Evolutionary conservation across 2,113 vertebrate genomes (phyloP).

Genomic region (Microtus ochrogaster): DNA sequence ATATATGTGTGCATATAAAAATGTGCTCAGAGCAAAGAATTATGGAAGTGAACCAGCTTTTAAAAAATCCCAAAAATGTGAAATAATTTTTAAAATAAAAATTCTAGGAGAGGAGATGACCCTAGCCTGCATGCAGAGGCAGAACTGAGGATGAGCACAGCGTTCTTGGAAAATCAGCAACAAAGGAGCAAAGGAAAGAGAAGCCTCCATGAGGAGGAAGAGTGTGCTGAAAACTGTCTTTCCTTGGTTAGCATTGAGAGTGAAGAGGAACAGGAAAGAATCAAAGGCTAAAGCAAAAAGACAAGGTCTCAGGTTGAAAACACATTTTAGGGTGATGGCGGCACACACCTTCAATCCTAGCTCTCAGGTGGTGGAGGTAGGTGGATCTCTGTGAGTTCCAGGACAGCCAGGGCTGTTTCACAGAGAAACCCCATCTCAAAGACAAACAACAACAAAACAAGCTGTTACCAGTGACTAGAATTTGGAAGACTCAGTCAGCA

Average conservation of each 20-base stretch:
- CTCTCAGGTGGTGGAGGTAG: not conserved
- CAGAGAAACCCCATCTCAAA: not conserved
- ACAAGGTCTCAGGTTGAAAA: not conserved
- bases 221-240: not conserved
- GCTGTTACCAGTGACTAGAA: not conserved
- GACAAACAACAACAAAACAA: not conserved
- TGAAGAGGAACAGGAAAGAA: not conserved
- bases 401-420: not conserved
- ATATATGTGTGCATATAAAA: not conserved
- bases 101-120: not conserved
- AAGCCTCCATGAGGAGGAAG: not conserved
- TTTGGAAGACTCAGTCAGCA: not conserved
- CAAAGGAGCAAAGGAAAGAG: not conserved
- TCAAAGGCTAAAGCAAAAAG: not conserved
- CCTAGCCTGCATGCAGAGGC: not conserved
- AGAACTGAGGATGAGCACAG: not conserved
- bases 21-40: conserved; percentile 23
- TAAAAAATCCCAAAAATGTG: conserved; percentile 1
- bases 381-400: not conserved
- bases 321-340: not conserved
- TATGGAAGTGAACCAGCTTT: not conserved
- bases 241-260: not conserved
- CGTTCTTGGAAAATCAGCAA: not conserved
- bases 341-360: not conserved
- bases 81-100: not conserved